Evolutionary conservation across 2,113 vertebrate species (phyloP).

Genomic region (Notiomystis cincta): DNA sequence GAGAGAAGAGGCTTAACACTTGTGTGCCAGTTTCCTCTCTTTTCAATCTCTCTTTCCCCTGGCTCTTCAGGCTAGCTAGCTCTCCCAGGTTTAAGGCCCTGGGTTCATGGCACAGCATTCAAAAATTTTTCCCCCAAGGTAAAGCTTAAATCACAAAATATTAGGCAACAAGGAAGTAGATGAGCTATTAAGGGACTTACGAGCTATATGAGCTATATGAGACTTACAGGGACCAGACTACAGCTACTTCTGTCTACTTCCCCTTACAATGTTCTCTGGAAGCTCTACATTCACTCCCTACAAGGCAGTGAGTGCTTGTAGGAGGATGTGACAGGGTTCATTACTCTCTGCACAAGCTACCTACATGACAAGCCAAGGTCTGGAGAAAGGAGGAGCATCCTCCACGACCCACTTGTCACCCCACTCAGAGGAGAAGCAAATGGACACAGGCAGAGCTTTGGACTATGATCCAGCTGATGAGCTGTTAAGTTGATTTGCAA

Average conservation of each 20-base stretch:
- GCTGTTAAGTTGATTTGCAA: neutral
- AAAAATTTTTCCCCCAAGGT: neutral
- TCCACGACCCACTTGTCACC: neutral
- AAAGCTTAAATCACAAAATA: neutral
- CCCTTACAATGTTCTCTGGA: neutral
- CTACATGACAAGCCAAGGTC: neutral
- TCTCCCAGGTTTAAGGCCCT: neutral
- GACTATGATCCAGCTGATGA: neutral
- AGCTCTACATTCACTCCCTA: neutral
- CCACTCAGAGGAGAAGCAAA: neutral
- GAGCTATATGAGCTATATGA: no score
- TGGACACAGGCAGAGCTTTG: neutral
- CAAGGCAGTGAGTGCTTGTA: neutral
- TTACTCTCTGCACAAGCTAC: neutral
- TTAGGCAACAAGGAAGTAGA: neutral
- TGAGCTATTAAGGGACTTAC: neutral
- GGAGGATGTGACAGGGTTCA: neutral
- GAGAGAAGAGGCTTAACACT: neutral
- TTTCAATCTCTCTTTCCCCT: neutral
- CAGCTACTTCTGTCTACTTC: neutral
- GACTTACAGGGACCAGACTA: neutral
- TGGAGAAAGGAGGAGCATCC: neutral
- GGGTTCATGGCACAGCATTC: neutral
- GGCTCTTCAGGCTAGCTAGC: neutral
- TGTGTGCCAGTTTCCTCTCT: neutral